These are phyloP conservation scores for Lacanobia wlatinum DNA, from an alignment of 2,888 invertebrate species.

Conservation along the genomic window DNA sequence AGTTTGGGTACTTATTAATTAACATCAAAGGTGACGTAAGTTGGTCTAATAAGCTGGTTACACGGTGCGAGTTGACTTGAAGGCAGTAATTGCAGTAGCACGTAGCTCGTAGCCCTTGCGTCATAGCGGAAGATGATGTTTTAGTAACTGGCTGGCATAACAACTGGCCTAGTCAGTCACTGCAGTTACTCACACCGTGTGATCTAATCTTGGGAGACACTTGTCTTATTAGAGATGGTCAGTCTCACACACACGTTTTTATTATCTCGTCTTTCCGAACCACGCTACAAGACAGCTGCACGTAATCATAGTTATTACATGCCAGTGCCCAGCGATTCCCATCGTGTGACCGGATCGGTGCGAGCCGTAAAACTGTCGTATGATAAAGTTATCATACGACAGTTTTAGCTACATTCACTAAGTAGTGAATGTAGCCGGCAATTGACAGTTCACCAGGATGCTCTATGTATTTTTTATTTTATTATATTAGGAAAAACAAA, in stretches of 20 bases:
- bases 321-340: not conserved
- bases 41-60: not conserved
- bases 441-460: not conserved
- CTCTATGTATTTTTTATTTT: too few species aligned
- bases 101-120: not conserved
- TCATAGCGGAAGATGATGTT: not conserved
- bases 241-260: too few species aligned
- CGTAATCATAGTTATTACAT: not conserved
- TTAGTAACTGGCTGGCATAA: not conserved
- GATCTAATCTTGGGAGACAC: not conserved
- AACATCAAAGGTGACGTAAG: not conserved
- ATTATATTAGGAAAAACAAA: too few species aligned
- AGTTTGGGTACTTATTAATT: not conserved
- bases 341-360: not conserved
- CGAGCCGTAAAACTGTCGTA: not conserved
- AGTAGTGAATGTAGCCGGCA: too few species aligned
- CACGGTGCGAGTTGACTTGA: not conserved
- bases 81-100: not conserved
- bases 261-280: too few species aligned
- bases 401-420: too few species aligned
- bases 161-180: not conserved
- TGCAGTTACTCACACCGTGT: not conserved
- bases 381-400: too few species aligned
- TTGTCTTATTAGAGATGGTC: not conserved
- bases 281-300: too few species aligned